A percentile compares a stretch with the other conserved stretches of the same genome.
Evolutionary conservation across 2,113 vertebrate genomes (phyloP).

Genomic region (Platichthys flesus): DNA sequence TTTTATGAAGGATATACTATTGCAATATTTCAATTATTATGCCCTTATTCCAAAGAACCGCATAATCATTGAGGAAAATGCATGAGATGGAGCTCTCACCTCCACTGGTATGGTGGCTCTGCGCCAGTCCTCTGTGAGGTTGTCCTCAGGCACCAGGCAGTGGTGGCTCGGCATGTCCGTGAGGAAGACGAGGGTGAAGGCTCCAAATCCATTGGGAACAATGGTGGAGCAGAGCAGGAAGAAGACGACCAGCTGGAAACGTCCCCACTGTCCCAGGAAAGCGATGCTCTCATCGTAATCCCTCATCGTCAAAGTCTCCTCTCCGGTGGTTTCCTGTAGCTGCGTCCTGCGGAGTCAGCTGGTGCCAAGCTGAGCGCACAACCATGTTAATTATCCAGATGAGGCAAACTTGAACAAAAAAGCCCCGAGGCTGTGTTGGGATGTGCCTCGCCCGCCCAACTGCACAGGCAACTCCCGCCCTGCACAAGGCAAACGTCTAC

Average conservation of each 20-base stretch:
- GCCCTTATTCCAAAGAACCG: neutral
- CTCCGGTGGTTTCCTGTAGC: neutral
- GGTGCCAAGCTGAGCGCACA: neutral
- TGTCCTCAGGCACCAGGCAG: constrained; percentile 65
- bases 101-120: constrained; percentile 58
- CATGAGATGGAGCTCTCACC: constrained; percentile 15
- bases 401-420: neutral
- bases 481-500: too few relatives aligned
- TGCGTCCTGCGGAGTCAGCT: neutral
- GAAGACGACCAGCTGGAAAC: constrained; percentile 81
- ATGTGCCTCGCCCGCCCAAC: neutral
- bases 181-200: constrained; percentile 66
- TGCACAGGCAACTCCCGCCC: too few relatives aligned
- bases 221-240: constrained; percentile 63
- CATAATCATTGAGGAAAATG: too few relatives aligned
- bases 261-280: constrained; percentile 80
- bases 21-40: too few relatives aligned
- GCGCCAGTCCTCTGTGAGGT: constrained; percentile 67
- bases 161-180: constrained; percentile 63
- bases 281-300: constrained; percentile 78
- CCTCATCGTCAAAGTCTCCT: constrained; percentile 39
- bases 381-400: too few relatives aligned
- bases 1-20: neutral
- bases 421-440: neutral
- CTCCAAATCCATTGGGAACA: constrained; percentile 67